These are phyloP conservation scores for Clostera curtula DNA, from an alignment of 2,888 invertebrate species.

Conservation along the genomic window DNA sequence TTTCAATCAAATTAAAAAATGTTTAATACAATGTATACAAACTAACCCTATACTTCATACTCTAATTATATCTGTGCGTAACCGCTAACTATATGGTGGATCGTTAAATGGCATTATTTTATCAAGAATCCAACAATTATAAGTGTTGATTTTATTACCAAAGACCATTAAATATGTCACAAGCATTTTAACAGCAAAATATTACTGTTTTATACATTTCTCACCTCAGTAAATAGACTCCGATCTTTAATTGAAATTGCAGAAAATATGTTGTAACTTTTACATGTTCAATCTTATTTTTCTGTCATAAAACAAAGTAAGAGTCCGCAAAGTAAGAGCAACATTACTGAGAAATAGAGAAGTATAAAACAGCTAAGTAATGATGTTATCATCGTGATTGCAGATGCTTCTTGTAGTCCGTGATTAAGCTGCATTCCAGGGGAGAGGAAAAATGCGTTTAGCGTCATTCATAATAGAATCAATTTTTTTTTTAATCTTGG, in stretches of 20 bases:
- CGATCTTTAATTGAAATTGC: too few relatives aligned
- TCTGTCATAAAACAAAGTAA: too few relatives aligned
- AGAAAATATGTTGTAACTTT: too few relatives aligned
- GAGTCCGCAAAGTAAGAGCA: too few relatives aligned
- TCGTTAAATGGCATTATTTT: conserved; percentile 50
- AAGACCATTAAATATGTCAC: conserved; percentile 35
- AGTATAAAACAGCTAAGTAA: conserved; percentile 15
- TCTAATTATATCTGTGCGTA: conserved; percentile 36
- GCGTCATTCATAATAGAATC: conserved; percentile 17
- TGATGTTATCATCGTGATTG: conserved; percentile 21
- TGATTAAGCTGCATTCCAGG: conserved; percentile 70
- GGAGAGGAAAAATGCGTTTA: conserved; percentile 30
- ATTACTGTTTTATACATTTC: conserved; percentile 31
- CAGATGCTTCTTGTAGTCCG: conserved; percentile 31
- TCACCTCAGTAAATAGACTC: conserved; percentile 4
- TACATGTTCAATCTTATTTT: too few relatives aligned
- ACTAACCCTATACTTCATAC: conserved; percentile 10
- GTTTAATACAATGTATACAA: conserved; percentile 9
- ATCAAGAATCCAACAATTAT: conserved; percentile 39
- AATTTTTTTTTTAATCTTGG: not conserved
- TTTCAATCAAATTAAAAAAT: conserved; percentile 8
- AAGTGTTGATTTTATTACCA: conserved; percentile 30
- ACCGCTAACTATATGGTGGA: conserved; percentile 21
- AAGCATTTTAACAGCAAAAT: conserved; percentile 36
- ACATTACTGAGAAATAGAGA: too few relatives aligned